These are phyloP conservation scores for Paradisaea rubra DNA, from an alignment of 2,113 vertebrate species.

Conservation along the genomic window DNA sequence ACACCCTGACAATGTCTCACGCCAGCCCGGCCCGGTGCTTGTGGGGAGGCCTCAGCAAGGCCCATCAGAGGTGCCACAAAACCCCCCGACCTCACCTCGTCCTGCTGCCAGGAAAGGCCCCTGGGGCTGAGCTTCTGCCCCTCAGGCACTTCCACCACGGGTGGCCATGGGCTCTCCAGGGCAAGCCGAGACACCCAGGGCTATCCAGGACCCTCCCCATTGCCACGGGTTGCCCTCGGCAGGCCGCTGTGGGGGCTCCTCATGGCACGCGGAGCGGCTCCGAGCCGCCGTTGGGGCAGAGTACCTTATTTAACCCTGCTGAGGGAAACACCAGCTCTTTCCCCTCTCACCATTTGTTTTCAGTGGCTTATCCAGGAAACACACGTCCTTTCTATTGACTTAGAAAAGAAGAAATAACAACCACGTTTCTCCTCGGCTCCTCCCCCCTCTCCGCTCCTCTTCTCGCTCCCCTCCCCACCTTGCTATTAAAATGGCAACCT, in stretches of 20 bases:
- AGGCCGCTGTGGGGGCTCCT: fast-evolving
- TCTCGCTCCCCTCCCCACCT: background rate
- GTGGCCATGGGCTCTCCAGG: background rate
- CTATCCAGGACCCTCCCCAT: fast-evolving
- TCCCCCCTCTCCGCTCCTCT: background rate
- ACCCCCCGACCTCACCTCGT: fast-evolving
- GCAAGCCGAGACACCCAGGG: fast-evolving
- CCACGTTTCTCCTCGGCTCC: background rate
- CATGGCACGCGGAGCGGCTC: fast-evolving
- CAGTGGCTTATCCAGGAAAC: conserved; percentile 51
- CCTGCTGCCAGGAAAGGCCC: fast-evolving
- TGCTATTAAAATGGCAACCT: conserved; percentile 10
- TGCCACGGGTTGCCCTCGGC: background rate
- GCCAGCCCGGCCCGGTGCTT: fast-evolving
- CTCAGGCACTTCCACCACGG: fast-evolving
- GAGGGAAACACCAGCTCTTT: conserved; percentile 11
- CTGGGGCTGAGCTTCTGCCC: background rate
- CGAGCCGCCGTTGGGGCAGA: fast-evolving
- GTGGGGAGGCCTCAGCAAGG: background rate
- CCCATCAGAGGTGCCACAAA: background rate
- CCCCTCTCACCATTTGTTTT: conserved; percentile 43
- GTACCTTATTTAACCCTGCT: conserved; percentile 56
- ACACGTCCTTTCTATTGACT: conserved; percentile 52
- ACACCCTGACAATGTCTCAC: fast-evolving
- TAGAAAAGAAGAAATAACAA: conserved; percentile 45